Evolutionary conservation across 2,888 invertebrate species (phyloP).

Genomic region (Apeira syringaria): DNA sequence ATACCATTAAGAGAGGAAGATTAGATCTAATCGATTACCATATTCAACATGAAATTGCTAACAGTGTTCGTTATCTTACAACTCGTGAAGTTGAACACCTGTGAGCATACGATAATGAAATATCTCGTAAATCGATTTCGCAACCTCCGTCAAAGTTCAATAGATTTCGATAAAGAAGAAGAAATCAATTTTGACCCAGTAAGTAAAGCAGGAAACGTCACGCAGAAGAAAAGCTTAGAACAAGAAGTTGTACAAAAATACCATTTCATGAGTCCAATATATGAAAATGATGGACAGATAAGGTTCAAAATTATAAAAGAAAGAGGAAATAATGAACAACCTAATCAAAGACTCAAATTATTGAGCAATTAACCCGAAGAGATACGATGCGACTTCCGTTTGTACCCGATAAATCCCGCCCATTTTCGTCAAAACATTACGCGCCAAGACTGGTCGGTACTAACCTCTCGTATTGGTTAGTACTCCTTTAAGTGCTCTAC

Average conservation of each 20-base stretch:
- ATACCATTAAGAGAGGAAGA: not conserved
- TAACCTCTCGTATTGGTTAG: too few species aligned
- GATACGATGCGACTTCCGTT: too few species aligned
- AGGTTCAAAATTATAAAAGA: not conserved
- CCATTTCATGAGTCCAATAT: not conserved
- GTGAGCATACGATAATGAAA: not conserved
- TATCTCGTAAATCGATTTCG: not conserved
- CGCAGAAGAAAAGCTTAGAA: not conserved
- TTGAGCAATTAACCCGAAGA: too few species aligned
- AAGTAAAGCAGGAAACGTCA: not conserved
- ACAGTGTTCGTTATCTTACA: not conserved
- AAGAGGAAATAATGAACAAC: not conserved
- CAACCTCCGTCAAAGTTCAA: not conserved
- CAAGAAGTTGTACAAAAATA: not conserved
- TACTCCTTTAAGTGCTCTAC: too few species aligned
- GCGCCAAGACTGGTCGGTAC: too few species aligned
- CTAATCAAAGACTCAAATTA: not conserved
- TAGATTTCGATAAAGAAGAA: not conserved
- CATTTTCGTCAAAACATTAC: too few species aligned
- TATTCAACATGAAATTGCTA: not conserved
- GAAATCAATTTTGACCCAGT: not conserved
- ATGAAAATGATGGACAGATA: not conserved
- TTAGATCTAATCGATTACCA: not conserved
- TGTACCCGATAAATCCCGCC: too few species aligned
- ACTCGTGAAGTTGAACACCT: not conserved